Evolutionary conservation across 1,140 invertebrate species (phyloP), one percentile per base, ranked within the genome.

Genomic region (Zaprionus ghesquierei): DNA sequence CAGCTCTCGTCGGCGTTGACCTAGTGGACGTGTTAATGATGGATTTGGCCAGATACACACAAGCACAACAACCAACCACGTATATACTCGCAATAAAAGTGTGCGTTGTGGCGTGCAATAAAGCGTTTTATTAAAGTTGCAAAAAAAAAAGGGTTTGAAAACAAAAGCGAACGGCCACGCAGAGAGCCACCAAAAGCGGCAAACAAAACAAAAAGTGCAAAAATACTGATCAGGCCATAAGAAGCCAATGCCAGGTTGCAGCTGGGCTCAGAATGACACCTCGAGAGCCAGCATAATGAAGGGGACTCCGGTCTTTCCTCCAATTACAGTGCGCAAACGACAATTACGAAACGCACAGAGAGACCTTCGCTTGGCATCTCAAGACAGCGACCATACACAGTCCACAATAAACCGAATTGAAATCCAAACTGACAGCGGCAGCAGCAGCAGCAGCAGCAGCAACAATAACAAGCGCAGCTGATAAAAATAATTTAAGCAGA

Each of bases 1-100:
- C 66, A 70, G 38, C 35, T 38, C 35, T 38, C 73, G 69, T 25
- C 65, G 25, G 44, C 50, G 66, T 20, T 86, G 82, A 86, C 82
- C 82, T 79, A 86, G 79, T 86, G 64, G 79, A 89, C 79, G 84
- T 87, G 82, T 89, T 86, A 79, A 86, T 86, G 84, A 86, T 86
- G 82, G 79, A 81, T 86, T 56, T 79, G 82, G 46, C 50, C 69
- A 86, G 82, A 87, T 87, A 89, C 46, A 62, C 58, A 58, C 61
- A 51, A 56, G 13, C 31, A 51, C 46, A 15, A 59, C 44, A 58
- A 44, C 27, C 27, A 41, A 56, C 59, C 33, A 69, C 27, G 23
- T 53, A 35, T 27, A 44, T 15, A 33, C 5, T 33, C 51, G 55
- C 55, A 35, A 33, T 18, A 10, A 53, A 29, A 29, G 50, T 23